phyloP scores from a whole-genome alignment of 2,113 vertebrate genomes.

The Apteryx owenii region DNA sequence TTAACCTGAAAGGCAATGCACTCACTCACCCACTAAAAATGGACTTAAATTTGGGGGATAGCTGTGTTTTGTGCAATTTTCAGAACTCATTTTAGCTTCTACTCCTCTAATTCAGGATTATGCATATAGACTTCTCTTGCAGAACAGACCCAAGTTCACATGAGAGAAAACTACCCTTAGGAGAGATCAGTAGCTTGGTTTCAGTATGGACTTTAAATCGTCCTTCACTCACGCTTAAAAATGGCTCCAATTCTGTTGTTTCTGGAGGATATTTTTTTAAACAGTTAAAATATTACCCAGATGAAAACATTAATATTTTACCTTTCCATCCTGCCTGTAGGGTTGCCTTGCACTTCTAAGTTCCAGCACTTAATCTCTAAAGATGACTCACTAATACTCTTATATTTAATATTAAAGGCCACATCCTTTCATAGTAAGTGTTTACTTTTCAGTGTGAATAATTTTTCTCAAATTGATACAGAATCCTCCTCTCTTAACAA shows the following conservation, averaged over 20 bases:
- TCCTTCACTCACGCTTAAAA: neutral
- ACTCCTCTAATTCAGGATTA: neutral
- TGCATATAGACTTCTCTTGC: neutral
- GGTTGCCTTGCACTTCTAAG: neutral
- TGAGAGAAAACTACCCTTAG: neutral
- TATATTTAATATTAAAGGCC: neutral
- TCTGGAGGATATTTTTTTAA: neutral
- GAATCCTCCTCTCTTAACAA: neutral
- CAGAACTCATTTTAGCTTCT: neutral
- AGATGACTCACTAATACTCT: neutral
- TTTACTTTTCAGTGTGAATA: neutral
- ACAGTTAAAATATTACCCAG: neutral
- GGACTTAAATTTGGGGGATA: neutral
- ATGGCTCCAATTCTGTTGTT: neutral
- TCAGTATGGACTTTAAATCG: neutral
- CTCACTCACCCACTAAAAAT: neutral
- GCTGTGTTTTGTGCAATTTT: neutral
- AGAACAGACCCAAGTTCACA: neutral
- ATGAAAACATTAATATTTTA: neutral
- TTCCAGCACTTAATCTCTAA: neutral
- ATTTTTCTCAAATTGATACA: neutral
- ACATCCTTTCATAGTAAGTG: neutral
- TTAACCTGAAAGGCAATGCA: neutral
- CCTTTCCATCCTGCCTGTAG: neutral
- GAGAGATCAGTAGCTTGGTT: neutral